Evolutionary conservation across 2,888 invertebrate genomes (phyloP).

Genomic region (Criorhina ranunculi): DNA sequence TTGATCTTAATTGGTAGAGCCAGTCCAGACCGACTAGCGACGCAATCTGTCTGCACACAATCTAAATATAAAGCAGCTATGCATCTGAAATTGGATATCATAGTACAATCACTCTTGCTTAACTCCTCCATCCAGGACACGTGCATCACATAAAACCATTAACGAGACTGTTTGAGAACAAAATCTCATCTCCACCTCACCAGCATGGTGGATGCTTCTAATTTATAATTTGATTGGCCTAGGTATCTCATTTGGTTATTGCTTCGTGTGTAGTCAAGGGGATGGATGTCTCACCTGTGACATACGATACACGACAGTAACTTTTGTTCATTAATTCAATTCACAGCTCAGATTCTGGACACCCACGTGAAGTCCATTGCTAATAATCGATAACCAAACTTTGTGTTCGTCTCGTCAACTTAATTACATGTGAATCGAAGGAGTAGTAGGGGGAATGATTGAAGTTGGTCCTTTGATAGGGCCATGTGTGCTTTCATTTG

Average conservation of each 20-base stretch:
- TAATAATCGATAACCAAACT: constrained; percentile 29
- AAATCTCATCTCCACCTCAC: not conserved
- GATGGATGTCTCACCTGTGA: not conserved
- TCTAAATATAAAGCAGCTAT: too few relatives aligned
- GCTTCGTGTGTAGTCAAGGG: not conserved
- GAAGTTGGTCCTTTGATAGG: not conserved
- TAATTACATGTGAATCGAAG: constrained; percentile 11
- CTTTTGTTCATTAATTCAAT: not conserved
- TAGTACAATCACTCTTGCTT: not conserved
- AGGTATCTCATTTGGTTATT: not conserved
- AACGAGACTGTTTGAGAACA: not conserved
- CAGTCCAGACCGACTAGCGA: too few relatives aligned
- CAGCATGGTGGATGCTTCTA: not conserved
- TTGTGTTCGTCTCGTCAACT: constrained; percentile 14
- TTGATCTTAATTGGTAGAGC: too few relatives aligned
- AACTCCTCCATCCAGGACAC: not conserved
- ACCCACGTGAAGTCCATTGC: constrained; percentile 14
- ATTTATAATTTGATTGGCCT: not conserved
- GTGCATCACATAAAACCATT: not conserved
- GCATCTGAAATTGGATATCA: too few relatives aligned
- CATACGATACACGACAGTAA: not conserved
- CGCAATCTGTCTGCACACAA: too few relatives aligned
- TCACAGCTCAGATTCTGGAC: constrained; percentile 3
- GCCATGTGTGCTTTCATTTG: not conserved
- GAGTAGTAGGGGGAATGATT: not conserved